Conservation (phyloP, 2,113 vertebrate genomes). For the Peromyscus maniculatus region DNA sequence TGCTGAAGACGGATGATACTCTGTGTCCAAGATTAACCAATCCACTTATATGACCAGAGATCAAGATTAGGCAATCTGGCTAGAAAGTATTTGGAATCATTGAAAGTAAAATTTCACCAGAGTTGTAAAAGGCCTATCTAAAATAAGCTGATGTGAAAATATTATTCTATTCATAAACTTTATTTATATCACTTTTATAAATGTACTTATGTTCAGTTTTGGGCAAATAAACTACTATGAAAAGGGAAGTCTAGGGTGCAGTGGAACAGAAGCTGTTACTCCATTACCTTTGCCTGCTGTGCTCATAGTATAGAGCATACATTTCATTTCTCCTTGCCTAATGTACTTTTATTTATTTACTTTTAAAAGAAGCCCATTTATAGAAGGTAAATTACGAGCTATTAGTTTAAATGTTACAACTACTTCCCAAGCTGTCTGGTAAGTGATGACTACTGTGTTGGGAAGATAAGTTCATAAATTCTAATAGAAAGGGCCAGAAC, state of each 20-base stretch:
- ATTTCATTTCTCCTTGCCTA: neutral
- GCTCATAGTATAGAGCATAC: neutral
- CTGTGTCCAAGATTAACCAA: neutral
- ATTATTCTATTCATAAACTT: constrained; percentile 25
- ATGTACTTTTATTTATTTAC: neutral
- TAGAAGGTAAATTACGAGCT: neutral
- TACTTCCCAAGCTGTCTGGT: neutral
- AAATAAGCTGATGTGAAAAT: constrained; percentile 36
- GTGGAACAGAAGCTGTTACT: neutral
- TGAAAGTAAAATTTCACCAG: constrained; percentile 2
- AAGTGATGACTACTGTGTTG: neutral
- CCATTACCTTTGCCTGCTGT: neutral
- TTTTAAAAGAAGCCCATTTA: constrained; percentile 26
- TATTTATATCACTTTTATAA: constrained; percentile 4
- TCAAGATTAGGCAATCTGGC: neutral
- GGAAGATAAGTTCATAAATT: constrained; percentile 44
- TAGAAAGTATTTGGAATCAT: neutral
- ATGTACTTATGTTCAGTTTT: neutral
- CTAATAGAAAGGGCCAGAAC: neutral
- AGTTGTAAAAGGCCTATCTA: constrained; percentile 26
- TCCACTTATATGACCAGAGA: neutral
- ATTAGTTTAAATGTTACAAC: constrained; percentile 41
- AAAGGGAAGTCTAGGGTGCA: neutral
- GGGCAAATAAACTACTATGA: constrained; percentile 1
- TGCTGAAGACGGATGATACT: no score